Percentiles rank a stretch among this genome's conserved stretches.
phyloP scores from a whole-genome alignment of 2,888 invertebrate species.

The Lepidochitona cinerea region DNA sequence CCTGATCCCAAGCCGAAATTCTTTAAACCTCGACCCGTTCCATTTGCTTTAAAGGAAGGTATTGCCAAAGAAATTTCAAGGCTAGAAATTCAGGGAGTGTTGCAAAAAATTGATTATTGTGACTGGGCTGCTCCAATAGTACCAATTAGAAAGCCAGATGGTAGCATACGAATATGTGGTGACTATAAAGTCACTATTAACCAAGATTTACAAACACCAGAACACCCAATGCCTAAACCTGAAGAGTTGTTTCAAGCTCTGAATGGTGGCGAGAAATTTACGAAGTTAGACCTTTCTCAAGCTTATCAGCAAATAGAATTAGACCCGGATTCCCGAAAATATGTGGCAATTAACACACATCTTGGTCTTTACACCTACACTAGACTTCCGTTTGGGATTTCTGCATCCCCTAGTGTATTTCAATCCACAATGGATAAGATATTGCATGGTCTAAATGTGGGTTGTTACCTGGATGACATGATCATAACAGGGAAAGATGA shows the following conservation, averaged over 20 bases:
- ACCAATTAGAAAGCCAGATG: conserved; percentile 24
- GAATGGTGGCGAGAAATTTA: conserved; percentile 20
- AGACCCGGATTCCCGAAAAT: conserved; percentile 25
- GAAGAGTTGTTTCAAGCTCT: conserved; percentile 28
- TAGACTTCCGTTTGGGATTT: conserved; percentile 32
- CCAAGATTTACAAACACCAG: conserved; percentile 13
- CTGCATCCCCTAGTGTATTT: conserved; percentile 29
- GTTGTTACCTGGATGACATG: too few relatives aligned
- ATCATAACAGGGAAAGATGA: too few relatives aligned
- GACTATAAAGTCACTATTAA: conserved; percentile 33
- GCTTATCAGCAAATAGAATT: conserved; percentile 35
- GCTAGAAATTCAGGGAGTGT: not conserved
- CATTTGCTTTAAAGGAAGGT: conserved; percentile 1
- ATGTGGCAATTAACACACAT: conserved; percentile 36
- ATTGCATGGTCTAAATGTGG: conserved; percentile 26
- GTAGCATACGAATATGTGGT: conserved; percentile 28
- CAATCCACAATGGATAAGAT: conserved; percentile 37
- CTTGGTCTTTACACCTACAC: conserved; percentile 33
- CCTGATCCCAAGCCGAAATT: conserved; percentile 14
- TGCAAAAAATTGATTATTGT: not conserved
- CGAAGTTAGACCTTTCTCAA: conserved; percentile 36
- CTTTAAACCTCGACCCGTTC: conserved; percentile 14
- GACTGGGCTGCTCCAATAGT: conserved; percentile 32
- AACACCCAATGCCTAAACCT: conserved; percentile 27
- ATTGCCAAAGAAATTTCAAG: not conserved